Percentiles rank a stretch among this genome's conserved stretches.
These are phyloP conservation scores for Choloepus hoffmanni DNA, from an alignment of 2,113 vertebrate genomes.

Conservation along the genomic window DNA sequence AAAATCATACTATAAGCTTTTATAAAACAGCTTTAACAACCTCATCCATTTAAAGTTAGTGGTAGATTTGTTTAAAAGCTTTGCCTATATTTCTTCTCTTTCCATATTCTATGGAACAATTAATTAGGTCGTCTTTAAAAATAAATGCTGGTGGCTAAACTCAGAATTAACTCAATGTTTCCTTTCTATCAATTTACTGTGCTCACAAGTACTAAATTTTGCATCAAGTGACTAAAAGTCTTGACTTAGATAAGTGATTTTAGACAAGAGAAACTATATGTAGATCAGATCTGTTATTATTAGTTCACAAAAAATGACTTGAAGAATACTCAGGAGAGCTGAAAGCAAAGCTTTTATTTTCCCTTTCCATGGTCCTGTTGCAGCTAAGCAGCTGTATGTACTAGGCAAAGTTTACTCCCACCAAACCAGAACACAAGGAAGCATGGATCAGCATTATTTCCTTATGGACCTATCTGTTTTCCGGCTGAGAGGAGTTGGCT, in stretches of 20 bases:
- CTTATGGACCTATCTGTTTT: neutral
- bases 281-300: slow-evolving; percentile 62
- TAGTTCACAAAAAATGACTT: slow-evolving; percentile 5
- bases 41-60: neutral
- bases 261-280: slow-evolving; percentile 57
- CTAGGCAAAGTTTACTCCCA: neutral
- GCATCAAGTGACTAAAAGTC: slow-evolving; percentile 53
- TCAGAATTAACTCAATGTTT: slow-evolving; percentile 51
- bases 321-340: neutral
- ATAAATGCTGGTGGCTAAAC: slow-evolving; percentile 65
- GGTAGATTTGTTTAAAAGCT: slow-evolving; percentile 19
- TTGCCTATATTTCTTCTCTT: slow-evolving; percentile 1
- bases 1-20: neutral
- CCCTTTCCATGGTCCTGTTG: neutral
- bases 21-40: neutral
- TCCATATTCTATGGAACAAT: slow-evolving; percentile 44
- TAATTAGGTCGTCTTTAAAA: slow-evolving; percentile 75
- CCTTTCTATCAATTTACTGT: slow-evolving; percentile 70
- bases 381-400: neutral
- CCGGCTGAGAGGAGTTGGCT: neutral
- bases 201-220: slow-evolving; percentile 56
- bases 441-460: neutral
- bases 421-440: neutral
- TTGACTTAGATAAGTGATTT: slow-evolving; percentile 66
- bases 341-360: neutral